These are phyloP conservation scores for Vespertilio murinus DNA, from an alignment of 2,797 vertebrate genomes.

Conservation along the genomic window DNA sequence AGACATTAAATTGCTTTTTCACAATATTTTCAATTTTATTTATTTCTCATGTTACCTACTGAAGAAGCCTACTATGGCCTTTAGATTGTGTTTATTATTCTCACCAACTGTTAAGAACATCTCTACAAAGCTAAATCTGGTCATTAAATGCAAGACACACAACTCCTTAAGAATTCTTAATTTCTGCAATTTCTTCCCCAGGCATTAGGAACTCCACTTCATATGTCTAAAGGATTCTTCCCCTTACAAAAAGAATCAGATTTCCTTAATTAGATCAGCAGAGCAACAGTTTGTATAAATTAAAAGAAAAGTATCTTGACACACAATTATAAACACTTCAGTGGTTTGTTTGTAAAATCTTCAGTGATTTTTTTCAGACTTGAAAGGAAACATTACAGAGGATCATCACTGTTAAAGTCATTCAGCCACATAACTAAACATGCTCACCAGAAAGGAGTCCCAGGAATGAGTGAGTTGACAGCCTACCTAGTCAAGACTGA, in stretches of 20 bases:
- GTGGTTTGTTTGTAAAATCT: constrained; percentile 12
- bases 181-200: not conserved
- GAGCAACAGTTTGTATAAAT: not conserved
- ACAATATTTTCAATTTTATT: not conserved
- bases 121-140: not conserved
- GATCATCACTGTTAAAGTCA: not conserved
- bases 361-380: not conserved
- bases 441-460: not conserved
- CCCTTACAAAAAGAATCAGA: not conserved
- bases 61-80: not conserved
- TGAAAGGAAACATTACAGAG: not conserved
- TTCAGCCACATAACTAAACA: not conserved
- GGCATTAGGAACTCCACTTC: not conserved
- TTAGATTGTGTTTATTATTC: not conserved
- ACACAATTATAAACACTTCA: not conserved
- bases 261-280: not conserved
- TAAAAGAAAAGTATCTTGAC: not conserved
- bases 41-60: not conserved
- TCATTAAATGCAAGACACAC: not conserved
- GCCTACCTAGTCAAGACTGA: not conserved
- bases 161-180: constrained; percentile 37
- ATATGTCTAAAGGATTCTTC: not conserved
- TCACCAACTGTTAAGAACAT: not conserved
- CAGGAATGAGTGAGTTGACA: not conserved
- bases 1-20: not conserved